A percentile compares a stretch with the other conserved stretches of the same genome.
These are phyloP conservation scores for Isoperla grammatica DNA, from an alignment of 2,888 invertebrate species.

Conservation along the genomic window DNA sequence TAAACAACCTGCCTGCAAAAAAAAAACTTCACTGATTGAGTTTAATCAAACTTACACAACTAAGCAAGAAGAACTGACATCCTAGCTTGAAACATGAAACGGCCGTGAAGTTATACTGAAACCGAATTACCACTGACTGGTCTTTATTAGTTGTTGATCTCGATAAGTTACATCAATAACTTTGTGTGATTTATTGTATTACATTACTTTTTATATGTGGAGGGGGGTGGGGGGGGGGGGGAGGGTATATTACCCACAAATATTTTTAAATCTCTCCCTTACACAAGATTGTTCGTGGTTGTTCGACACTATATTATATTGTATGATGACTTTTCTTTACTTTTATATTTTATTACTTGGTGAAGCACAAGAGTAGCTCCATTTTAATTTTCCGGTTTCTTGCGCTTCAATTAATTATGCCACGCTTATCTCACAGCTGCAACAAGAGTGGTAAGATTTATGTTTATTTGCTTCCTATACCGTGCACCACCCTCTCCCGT, in stretches of 20 bases:
- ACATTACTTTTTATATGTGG: too few relatives aligned
- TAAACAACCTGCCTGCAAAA: slow-evolving; percentile 14
- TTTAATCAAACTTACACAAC: slow-evolving; percentile 16
- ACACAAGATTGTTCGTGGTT: too few relatives aligned
- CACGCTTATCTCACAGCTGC: slow-evolving; percentile 25
- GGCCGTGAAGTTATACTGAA: not conserved
- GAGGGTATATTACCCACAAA: too few relatives aligned
- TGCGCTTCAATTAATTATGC: slow-evolving; percentile 27
- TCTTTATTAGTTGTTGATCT: too few relatives aligned
- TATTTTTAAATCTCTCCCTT: too few relatives aligned
- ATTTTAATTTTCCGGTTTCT: slow-evolving; percentile 29
- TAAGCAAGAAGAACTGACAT: slow-evolving; percentile 12
- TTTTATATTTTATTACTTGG: slow-evolving; percentile 10
- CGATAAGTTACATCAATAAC: too few relatives aligned
- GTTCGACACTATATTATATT: too few relatives aligned
- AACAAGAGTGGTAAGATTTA: slow-evolving; percentile 23
- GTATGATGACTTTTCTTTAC: too few relatives aligned
- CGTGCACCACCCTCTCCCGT: too few relatives aligned
- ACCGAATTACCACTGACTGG: not conserved
- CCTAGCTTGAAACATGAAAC: slow-evolving; percentile 9
- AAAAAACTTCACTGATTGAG: slow-evolving; percentile 16
- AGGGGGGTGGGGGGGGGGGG: too few relatives aligned
- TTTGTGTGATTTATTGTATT: too few relatives aligned
- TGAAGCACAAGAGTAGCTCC: slow-evolving; percentile 25
- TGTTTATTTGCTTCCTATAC: slow-evolving; percentile 16